phyloP scores from a whole-genome alignment of 1,140 invertebrate species.

The Samia ricini region DNA sequence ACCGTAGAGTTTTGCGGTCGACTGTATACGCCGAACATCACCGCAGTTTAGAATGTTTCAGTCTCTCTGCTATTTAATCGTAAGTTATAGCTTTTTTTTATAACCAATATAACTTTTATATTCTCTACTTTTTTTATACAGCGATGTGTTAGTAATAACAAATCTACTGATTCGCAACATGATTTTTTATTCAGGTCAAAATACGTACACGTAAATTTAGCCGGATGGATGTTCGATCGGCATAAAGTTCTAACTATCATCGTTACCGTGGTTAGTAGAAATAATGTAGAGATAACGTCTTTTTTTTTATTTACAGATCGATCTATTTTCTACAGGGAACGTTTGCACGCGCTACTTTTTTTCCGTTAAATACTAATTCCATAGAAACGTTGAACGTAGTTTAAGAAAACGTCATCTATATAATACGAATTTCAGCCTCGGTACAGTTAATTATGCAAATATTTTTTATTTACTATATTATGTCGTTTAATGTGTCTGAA shows the following conservation, averaged over 20 bases:
- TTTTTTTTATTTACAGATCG: background rate
- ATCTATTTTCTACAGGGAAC: background rate
- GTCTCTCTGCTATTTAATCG: background rate
- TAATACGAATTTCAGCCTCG: no score
- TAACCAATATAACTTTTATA: background rate
- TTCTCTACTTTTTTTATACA: background rate
- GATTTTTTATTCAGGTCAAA: background rate
- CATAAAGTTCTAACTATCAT: background rate
- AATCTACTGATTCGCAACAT: background rate
- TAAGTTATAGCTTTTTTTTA: slow-evolving; percentile 1
- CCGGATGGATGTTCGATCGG: background rate
- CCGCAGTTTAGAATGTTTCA: background rate
- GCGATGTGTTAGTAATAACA: background rate
- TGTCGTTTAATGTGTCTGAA: no score
- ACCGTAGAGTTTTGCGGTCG: background rate
- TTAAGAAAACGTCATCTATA: no score
- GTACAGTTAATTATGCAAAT: no score
- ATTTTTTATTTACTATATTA: no score
- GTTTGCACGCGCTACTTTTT: no score
- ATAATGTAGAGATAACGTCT: background rate
- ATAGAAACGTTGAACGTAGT: no score
- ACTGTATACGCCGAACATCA: background rate
- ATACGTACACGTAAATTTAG: background rate
- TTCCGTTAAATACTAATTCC: no score
- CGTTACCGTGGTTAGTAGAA: background rate